These are phyloP conservation scores for Percopsis transmontana DNA, from an alignment of 2,113 vertebrate genomes.

Conservation along the genomic window DNA sequence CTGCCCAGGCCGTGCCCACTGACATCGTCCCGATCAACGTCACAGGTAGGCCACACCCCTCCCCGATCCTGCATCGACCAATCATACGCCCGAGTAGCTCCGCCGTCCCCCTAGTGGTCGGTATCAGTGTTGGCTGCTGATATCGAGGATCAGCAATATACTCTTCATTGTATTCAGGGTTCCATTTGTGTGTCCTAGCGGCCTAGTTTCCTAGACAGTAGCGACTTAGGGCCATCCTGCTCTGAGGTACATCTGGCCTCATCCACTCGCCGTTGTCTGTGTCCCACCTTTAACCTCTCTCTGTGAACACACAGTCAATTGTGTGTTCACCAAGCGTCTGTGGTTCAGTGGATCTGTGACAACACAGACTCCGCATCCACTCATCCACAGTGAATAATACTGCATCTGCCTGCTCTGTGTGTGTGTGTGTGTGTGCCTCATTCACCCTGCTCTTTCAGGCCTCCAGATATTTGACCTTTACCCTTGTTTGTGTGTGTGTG, in stretches of 20 bases:
- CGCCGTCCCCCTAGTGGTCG: no score
- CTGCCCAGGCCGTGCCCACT: conserved; percentile 88
- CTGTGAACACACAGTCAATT: conserved; percentile 17
- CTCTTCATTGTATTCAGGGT: neutral
- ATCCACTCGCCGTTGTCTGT: neutral
- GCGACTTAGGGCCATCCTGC: neutral
- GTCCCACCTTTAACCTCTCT: conserved; percentile 10
- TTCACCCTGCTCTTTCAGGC: conserved; percentile 9
- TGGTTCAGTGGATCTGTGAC: conserved; percentile 25
- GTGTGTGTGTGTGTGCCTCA: conserved; percentile 7
- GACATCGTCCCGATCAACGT: conserved; percentile 95
- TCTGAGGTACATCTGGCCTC: conserved; percentile 17
- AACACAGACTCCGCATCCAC: conserved; percentile 25
- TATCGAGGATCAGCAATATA: conserved; percentile 1
- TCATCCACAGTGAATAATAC: conserved; percentile 28
- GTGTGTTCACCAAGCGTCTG: conserved; percentile 35
- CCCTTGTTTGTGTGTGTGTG: conserved; percentile 32
- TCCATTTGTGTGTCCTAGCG: neutral
- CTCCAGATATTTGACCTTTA: conserved; percentile 44
- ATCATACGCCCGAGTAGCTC: neutral
- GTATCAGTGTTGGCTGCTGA: neutral
- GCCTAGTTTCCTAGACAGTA: conserved; percentile 10
- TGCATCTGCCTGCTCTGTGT: conserved; percentile 28
- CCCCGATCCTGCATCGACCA: neutral
- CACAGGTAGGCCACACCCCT: conserved; percentile 81